Evolutionary conservation across 2,797 vertebrate species (phyloP).

Genomic region (Lithobates pipiens): DNA sequence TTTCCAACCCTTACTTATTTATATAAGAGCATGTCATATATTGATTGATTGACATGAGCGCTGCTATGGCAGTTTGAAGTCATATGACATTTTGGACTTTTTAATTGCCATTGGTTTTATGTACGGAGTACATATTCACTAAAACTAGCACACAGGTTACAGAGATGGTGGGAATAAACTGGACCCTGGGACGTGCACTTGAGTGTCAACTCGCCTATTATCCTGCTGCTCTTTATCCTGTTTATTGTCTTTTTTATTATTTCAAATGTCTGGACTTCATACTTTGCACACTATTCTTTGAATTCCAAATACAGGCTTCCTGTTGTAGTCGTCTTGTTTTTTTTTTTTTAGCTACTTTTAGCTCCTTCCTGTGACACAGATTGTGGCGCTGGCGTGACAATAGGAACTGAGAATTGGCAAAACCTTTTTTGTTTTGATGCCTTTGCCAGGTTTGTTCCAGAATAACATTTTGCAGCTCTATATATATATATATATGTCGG

Average conservation of each 20-base stretch:
- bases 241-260: conserved; percentile 17
- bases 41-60: too few relatives aligned
- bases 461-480: not conserved
- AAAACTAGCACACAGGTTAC: too few relatives aligned
- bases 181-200: conserved; percentile 24
- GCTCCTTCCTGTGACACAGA: conserved; percentile 35
- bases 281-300: not conserved
- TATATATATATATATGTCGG: not conserved
- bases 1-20: too few relatives aligned
- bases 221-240: not conserved
- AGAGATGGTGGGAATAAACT: not conserved
- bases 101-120: too few relatives aligned
- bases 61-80: too few relatives aligned
- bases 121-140: too few relatives aligned
- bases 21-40: too few relatives aligned
- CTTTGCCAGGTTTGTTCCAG: not conserved
- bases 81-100: too few relatives aligned
- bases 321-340: conserved; percentile 14
- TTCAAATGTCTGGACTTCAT: conserved; percentile 5
- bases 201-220: conserved; percentile 1
- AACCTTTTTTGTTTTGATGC: not conserved
- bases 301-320: conserved; percentile 30
- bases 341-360: not conserved
- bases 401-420: not conserved
- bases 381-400: not conserved